Evolutionary conservation across 2,888 invertebrate species (phyloP), one percentile per base, ranked within the genome.

Genomic region (Cynaeus angustus): DNA sequence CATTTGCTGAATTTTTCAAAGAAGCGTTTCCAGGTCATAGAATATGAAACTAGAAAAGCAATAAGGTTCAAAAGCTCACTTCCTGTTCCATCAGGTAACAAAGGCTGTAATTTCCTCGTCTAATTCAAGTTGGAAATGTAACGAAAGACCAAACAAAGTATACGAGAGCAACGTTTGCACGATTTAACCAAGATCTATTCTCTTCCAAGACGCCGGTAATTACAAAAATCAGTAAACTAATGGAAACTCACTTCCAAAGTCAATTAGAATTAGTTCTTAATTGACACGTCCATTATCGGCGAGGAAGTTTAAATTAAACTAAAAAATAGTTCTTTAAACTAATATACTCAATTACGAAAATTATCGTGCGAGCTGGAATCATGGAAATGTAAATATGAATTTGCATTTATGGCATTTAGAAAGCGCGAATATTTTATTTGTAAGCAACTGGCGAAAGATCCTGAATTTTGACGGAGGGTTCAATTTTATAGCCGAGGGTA

Each of bases 171-270:
- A 33, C 41, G 58, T 58, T 52, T 65, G 58, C 50, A 16, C 52
- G 38, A 12, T 33, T 66, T 67, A 67, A 59, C 67, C 67, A 45
- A 58, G 67, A 59, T 52, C 59, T 48, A 56, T 56, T 56, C 66
- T 46, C 52, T 10, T 46, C 48, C 55, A 70, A 64, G 64, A 43
- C 41, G 56, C 61, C 62, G 53, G 70, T 72, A 73, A 73, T 73
- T 73, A 66, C 62, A 72, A 66, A 72, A 72, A 74, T 72, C 72
- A 58, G 59, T 62, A 69, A 72, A 70, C 66, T 68, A 72, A 74
- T 62, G 66, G 68, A 73, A 52, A 72, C 53, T 58, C 48, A 66
- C 62, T 68, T 71, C 59, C 58, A 65, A 53, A 67, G 61, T 37
- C 45, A 38, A 67, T 67, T 53, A 55, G 28, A 30, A 16, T 21